phyloP scores from a whole-genome alignment of 2,797 vertebrate genomes.

The Lophotriccus pileatus region DNA sequence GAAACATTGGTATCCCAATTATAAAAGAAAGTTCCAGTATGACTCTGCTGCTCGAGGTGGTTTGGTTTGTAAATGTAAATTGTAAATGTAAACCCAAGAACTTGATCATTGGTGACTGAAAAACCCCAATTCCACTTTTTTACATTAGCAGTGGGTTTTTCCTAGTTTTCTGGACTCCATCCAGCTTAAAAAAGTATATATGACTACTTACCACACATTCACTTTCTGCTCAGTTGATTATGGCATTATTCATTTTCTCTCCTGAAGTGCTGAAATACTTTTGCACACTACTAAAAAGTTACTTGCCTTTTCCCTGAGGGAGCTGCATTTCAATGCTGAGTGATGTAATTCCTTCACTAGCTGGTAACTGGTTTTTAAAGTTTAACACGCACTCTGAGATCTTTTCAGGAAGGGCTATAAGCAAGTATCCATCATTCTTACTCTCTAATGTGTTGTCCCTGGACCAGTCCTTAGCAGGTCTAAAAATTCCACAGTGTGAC shows the following conservation, averaged over 20 bases:
- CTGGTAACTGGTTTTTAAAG: neutral
- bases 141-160: neutral
- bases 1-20: neutral
- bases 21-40: neutral
- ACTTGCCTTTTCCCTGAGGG: neutral
- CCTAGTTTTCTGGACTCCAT: neutral
- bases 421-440: neutral
- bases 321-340: neutral
- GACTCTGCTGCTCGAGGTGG: neutral
- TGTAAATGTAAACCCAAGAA: neutral
- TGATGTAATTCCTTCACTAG: conserved; percentile 16
- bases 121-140: neutral
- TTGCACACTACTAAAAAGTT: neutral
- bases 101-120: neutral
- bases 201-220: neutral
- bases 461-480: neutral
- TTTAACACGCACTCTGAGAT: neutral
- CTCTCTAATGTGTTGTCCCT: neutral
- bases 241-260: conserved; percentile 26
- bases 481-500: neutral
- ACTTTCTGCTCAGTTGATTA: conserved; percentile 31
- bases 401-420: neutral
- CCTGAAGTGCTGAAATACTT: conserved; percentile 16
- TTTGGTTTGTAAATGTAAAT: neutral
- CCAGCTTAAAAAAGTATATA: neutral